Evolutionary conservation across 64 coral and sea anemone species (phyloP).

Genomic region (Hydrozoanthus tunicans): DNA sequence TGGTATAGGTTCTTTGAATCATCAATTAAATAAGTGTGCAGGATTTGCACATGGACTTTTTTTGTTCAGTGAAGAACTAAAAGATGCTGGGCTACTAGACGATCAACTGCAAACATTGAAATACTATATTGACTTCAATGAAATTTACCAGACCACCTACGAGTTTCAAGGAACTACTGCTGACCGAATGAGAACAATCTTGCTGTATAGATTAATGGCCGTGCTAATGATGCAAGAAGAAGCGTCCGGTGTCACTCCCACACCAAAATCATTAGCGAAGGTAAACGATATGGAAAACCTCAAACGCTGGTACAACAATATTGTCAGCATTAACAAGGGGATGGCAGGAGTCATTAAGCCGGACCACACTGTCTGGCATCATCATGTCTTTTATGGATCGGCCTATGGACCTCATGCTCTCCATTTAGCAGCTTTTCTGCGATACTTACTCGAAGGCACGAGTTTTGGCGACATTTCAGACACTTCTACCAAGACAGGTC

Average conservation of each 20-base stretch:
- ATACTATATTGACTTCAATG: too few species aligned
- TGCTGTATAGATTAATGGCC: background rate
- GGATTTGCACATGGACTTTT: too few species aligned
- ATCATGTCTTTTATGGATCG: slow-evolving; percentile 19
- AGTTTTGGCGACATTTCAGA: background rate
- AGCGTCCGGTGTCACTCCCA: background rate
- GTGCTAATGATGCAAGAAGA: slow-evolving; percentile 42
- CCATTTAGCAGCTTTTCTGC: background rate
- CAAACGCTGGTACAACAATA: slow-evolving; percentile 21
- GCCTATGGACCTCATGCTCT: background rate
- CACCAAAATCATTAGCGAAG: background rate
- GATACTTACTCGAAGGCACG: background rate
- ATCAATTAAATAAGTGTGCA: too few species aligned
- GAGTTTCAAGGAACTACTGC: too few species aligned
- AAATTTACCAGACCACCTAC: too few species aligned
- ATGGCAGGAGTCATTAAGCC: slow-evolving; percentile 20
- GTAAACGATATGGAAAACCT: slow-evolving; percentile 43
- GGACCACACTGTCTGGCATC: background rate
- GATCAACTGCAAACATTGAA: too few species aligned
- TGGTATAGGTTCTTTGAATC: too few species aligned
- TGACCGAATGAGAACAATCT: too few species aligned
- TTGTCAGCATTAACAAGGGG: slow-evolving; percentile 3
- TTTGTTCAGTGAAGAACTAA: too few species aligned
- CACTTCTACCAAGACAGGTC: background rate
- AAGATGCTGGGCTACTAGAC: too few species aligned